phyloP scores from a whole-genome alignment of 2,888 invertebrate genomes.

The Entomobrya multifasciata region DNA sequence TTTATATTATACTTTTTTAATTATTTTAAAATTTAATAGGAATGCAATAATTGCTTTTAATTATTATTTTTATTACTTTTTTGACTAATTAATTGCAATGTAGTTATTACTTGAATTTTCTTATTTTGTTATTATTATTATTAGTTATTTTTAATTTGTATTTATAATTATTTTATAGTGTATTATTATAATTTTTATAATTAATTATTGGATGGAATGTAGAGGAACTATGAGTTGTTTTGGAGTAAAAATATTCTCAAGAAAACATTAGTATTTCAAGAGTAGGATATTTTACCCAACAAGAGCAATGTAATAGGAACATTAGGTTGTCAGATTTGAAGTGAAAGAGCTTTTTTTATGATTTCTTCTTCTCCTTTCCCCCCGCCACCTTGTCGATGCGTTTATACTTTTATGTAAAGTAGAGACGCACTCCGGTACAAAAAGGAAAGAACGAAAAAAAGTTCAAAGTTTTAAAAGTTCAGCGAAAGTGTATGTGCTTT shows the following conservation, averaged over 20 bases:
- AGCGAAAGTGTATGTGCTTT: constrained; percentile 8
- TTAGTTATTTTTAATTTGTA: constrained; percentile 23
- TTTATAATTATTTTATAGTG: not conserved
- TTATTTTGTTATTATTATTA: constrained; percentile 31
- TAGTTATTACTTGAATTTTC: constrained; percentile 30
- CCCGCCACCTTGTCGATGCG: constrained; percentile 38
- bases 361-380: constrained; percentile 49
- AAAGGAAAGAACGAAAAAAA: constrained; percentile 31
- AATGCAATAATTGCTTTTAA: constrained; percentile 14
- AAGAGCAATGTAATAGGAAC: constrained; percentile 71
- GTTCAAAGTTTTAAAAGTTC: constrained; percentile 46
- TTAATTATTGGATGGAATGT: constrained; percentile 67
- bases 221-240: constrained; percentile 71
- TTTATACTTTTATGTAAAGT: not conserved
- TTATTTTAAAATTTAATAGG: constrained; percentile 19
- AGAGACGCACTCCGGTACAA: constrained; percentile 1
- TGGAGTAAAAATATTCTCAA: constrained; percentile 55
- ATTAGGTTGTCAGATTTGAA: constrained; percentile 69
- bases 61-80: constrained; percentile 16
- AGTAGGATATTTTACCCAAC: constrained; percentile 51
- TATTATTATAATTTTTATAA: constrained; percentile 37
- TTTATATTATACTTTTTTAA: not conserved
- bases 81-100: not conserved
- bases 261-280: constrained; percentile 45
- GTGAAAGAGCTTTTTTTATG: constrained; percentile 65